Base-by-base conservation (phyloP, 2,888 invertebrate species). In the Julus scandinavius region DNA sequence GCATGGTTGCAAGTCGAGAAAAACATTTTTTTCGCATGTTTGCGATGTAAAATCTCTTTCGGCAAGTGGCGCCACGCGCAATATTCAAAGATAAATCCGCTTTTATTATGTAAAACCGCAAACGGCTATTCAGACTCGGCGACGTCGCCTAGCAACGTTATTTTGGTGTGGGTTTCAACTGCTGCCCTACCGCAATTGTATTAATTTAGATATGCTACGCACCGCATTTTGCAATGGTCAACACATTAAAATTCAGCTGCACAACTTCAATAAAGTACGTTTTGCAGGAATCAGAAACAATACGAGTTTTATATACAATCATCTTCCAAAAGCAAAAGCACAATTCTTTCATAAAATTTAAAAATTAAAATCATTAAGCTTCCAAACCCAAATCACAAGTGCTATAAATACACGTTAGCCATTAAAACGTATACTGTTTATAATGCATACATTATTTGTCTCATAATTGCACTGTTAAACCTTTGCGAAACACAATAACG, bases 41-140 rank as follows among this genome's bases (percentile, higher is more conserved):
- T 58, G n/a, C 58, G 58, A 17, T 5, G 2, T n/a, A 58, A 58
- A 58, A 58, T 58, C 58, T 58, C 3, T 15, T 58, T n/a, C 17
- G n/a, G 58, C 15, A 58, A 58, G 58, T 58, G 58, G 58, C 15
- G 15, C 58, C 58, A 58, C 15, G 58, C n/a, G 58, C 58, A 58
- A 58, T n/a, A 58, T 58, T 58, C n/a, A 58, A 17, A 58, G 17
- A 58, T 58, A 58, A 58, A 58, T 58, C 58, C 58, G 58, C 2
- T 58, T 58, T 58, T 58, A 58, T 58, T 58, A 58, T 58, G 58
- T 58, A 58, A 58, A 58, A 58, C 58, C 58, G n/a, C 58, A 58
- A 58, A 58, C 58, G 58, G 58, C 58, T 17, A 58, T 58, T 17
- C n/a, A 58, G 58, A 58, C 58, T 58, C 58, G 17, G 7, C 45